A percentile compares a stretch with the other conserved stretches of the same genome.
Conservation (phyloP, 2,797 vertebrate genomes). For the Mycteria americana region DNA sequence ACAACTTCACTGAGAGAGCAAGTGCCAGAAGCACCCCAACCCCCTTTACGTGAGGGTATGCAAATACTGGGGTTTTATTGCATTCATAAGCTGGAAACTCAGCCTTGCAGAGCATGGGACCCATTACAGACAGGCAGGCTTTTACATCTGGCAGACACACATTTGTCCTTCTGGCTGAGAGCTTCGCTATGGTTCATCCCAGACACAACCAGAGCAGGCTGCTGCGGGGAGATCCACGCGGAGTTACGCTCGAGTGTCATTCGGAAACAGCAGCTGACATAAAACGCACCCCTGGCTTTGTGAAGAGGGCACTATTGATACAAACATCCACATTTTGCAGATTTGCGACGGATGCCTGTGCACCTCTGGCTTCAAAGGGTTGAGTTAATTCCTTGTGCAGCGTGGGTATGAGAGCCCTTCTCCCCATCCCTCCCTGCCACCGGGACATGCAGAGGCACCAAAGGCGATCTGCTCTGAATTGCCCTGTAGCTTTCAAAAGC, state of each 20-base stretch:
- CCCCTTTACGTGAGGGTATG: no score
- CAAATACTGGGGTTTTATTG: neutral
- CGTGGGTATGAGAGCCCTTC: accelerated
- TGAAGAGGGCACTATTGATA: accelerated
- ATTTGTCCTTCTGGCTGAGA: accelerated
- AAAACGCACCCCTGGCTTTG: neutral
- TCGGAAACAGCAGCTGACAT: neutral
- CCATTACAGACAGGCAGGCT: neutral
- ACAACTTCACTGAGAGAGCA: neutral
- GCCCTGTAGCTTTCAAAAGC: neutral
- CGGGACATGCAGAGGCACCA: neutral
- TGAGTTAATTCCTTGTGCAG: neutral
- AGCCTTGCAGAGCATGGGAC: neutral
- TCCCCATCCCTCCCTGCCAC: no score
- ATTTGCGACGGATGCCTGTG: accelerated
- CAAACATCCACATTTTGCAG: neutral
- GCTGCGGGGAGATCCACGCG: accelerated
- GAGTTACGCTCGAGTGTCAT: neutral
- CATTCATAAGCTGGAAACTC: neutral
- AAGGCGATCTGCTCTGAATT: neutral
- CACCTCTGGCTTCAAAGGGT: neutral
- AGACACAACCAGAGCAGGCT: no score
- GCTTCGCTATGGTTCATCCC: no score
- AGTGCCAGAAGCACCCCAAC: neutral
- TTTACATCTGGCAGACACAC: no score